A percentile compares a stretch with the other conserved stretches of the same genome.
These are phyloP conservation scores for Struthidea cinerea DNA, from an alignment of 2,113 vertebrate species.

Conservation along the genomic window DNA sequence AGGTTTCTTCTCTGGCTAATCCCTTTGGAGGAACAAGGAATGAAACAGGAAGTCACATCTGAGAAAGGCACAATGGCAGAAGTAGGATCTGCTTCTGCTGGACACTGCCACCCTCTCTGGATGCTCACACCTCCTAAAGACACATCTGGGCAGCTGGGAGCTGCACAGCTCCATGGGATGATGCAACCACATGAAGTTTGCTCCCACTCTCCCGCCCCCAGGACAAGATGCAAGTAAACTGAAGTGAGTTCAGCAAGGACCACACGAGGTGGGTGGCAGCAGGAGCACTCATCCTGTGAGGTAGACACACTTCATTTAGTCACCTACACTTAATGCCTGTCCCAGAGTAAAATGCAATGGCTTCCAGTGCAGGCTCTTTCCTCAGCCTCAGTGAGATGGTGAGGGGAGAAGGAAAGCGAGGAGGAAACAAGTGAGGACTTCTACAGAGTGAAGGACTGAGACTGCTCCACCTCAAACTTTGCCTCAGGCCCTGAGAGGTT, in stretches of 20 bases:
- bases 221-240: background rate
- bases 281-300: background rate
- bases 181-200: background rate
- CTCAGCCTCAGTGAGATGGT: background rate
- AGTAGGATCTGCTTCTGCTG: background rate
- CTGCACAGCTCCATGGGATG: background rate
- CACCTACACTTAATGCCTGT: background rate
- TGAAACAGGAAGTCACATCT: background rate
- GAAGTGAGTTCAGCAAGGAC: background rate
- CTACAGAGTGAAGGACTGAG: background rate
- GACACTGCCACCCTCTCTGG: background rate
- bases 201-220: background rate
- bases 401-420: background rate
- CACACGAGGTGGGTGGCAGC: fast-evolving
- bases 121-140: background rate
- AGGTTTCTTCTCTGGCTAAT: background rate
- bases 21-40: background rate
- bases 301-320: background rate
- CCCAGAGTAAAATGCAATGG: background rate
- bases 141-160: background rate
- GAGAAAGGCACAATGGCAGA: background rate
- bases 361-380: background rate
- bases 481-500: background rate
- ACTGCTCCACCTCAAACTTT: background rate
- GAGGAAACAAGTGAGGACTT: background rate